phyloP scores from a whole-genome alignment of 1,140 invertebrate genomes.

The Meloidogyne exigua region DNA sequence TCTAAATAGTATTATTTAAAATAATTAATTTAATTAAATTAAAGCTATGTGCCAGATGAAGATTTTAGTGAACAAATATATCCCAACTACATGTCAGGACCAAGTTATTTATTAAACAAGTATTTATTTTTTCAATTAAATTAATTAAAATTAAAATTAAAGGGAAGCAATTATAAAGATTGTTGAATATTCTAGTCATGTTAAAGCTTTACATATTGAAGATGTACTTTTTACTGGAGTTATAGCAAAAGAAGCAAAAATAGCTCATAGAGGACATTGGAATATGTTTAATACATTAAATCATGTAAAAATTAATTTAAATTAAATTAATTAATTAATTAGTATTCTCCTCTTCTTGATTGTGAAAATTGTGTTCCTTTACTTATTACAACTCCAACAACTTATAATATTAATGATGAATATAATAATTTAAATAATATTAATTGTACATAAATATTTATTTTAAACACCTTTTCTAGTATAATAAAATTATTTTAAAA shows the following conservation, averaged over 20 bases:
- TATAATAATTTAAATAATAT: background rate
- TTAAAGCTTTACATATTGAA: background rate
- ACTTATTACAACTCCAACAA: background rate
- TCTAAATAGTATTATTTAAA: background rate
- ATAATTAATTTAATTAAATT: background rate
- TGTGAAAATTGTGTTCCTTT: background rate
- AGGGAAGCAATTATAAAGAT: background rate
- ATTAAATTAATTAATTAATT: background rate
- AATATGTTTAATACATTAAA: background rate
- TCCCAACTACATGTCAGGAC: background rate
- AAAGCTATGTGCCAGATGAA: background rate
- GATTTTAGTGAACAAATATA: background rate
- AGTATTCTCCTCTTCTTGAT: background rate
- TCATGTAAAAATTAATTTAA: background rate
- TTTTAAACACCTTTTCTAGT: too few relatives aligned
- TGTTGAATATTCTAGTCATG: background rate
- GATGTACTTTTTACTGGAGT: conserved; percentile 2
- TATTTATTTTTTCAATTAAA: background rate
- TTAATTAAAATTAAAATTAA: background rate
- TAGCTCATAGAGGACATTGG: background rate
- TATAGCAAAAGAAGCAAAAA: background rate
- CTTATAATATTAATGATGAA: background rate
- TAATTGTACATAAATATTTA: background rate
- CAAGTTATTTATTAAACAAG: background rate
- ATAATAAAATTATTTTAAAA: too few relatives aligned